phyloP scores from a whole-genome alignment of 2,113 vertebrate species.

The Macquaria ambigua region DNA sequence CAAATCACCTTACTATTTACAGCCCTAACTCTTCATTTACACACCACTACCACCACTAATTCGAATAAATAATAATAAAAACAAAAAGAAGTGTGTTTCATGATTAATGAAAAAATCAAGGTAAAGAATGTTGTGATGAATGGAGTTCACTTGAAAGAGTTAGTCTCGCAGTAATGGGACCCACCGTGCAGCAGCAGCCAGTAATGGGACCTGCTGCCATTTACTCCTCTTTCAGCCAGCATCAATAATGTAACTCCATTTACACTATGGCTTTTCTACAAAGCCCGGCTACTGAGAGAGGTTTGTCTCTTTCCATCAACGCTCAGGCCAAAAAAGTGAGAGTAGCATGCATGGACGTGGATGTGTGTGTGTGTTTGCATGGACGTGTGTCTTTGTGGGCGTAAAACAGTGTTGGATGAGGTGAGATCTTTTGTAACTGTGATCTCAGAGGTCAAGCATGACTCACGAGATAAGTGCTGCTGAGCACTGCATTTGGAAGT shows the following conservation, averaged over 20 bases:
- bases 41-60: not conserved
- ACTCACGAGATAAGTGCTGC: slow-evolving; percentile 66
- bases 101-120: slow-evolving; percentile 3
- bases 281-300: slow-evolving; percentile 41
- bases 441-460: slow-evolving; percentile 68
- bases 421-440: slow-evolving; percentile 55
- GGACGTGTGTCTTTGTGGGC: slow-evolving; percentile 15
- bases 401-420: slow-evolving; percentile 26
- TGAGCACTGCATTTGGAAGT: slow-evolving; percentile 55
- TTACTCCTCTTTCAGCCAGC: slow-evolving; percentile 65
- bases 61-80: not conserved
- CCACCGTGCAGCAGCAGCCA: slow-evolving; percentile 37
- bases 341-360: not conserved
- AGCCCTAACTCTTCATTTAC: slow-evolving; percentile 23
- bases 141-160: slow-evolving; percentile 47
- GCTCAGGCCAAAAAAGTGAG: slow-evolving; percentile 44
- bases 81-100: not conserved
- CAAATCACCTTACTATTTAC: not conserved
- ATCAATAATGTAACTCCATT: slow-evolving; percentile 78
- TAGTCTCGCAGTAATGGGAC: slow-evolving; percentile 31
- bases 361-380: not conserved
- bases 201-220: slow-evolving; percentile 63
- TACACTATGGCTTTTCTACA: slow-evolving; percentile 61
- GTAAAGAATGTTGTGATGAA: slow-evolving; percentile 11
- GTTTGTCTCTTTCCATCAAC: slow-evolving; percentile 55